phyloP scores from a whole-genome alignment of 2,113 vertebrate species.

The Anhinga anhinga region DNA sequence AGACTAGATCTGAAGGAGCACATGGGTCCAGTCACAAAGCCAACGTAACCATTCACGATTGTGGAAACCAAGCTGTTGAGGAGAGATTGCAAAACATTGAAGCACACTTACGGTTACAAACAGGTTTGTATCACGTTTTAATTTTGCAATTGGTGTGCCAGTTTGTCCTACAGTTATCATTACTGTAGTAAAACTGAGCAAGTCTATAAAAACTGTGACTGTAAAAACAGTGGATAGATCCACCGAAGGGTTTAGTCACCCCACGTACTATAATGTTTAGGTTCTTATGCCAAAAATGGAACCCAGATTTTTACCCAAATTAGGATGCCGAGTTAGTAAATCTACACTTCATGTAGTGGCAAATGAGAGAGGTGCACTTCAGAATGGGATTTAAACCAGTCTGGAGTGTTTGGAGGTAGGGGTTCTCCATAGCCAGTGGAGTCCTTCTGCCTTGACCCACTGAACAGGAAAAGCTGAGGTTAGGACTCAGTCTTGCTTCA shows the following conservation, averaged over 20 bases:
- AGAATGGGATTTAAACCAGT: neutral
- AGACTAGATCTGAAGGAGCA: conserved; percentile 81
- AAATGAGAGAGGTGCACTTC: neutral
- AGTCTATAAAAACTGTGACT: neutral
- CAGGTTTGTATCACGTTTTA: conserved; percentile 74
- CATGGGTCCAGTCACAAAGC: conserved; percentile 75
- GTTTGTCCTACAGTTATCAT: neutral
- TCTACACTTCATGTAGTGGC: neutral
- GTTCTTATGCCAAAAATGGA: neutral
- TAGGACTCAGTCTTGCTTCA: neutral
- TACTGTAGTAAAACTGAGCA: neutral
- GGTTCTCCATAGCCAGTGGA: neutral
- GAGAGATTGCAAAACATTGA: conserved; percentile 95
- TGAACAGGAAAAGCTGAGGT: neutral
- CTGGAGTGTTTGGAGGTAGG: neutral
- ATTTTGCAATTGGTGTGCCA: neutral
- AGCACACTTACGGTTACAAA: conserved; percentile 86
- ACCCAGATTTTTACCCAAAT: neutral
- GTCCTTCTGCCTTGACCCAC: neutral
- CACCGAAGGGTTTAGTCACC: neutral
- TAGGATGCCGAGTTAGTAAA: neutral
- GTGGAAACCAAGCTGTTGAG: conserved; percentile 90
- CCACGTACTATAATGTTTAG: neutral
- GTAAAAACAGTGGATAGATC: neutral
- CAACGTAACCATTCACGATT: conserved; percentile 71